These are phyloP conservation scores for Trachelus iudaicus DNA, from an alignment of 2,888 invertebrate species.

Conservation along the genomic window DNA sequence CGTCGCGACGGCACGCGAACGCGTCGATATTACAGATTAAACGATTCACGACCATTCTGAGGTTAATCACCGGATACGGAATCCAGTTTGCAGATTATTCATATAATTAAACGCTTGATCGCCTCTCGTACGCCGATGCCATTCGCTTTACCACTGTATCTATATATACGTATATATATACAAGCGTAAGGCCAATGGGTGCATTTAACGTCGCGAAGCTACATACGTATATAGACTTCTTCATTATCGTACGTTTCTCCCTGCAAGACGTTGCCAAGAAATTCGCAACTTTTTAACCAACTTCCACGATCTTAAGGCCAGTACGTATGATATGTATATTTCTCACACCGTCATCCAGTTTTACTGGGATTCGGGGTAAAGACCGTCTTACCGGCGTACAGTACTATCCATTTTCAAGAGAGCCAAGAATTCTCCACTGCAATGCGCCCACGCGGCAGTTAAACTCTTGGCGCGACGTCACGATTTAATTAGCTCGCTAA, in stretches of 20 bases:
- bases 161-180: neutral
- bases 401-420: neutral
- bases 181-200: neutral
- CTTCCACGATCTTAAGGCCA: too few species aligned
- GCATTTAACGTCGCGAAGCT: neutral
- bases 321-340: neutral
- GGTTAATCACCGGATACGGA: constrained; percentile 41
- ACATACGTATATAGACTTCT: neutral
- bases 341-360: neutral
- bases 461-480: constrained; percentile 37
- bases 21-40: constrained; percentile 21
- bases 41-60: constrained; percentile 21
- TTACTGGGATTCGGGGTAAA: neutral
- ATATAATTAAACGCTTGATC: constrained; percentile 36
- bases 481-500: constrained; percentile 45
- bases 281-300: neutral
- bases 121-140: constrained; percentile 11
- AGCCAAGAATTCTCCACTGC: constrained; percentile 43
- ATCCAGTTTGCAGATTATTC: constrained; percentile 43
- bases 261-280: neutral
- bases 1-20: constrained; percentile 22
- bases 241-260: neutral
- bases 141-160: neutral
- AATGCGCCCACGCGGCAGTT: constrained; percentile 38
- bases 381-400: neutral